Conservation (phyloP, 92 coral and sea anemone genomes). For the Zoanthus gigantus region DNA sequence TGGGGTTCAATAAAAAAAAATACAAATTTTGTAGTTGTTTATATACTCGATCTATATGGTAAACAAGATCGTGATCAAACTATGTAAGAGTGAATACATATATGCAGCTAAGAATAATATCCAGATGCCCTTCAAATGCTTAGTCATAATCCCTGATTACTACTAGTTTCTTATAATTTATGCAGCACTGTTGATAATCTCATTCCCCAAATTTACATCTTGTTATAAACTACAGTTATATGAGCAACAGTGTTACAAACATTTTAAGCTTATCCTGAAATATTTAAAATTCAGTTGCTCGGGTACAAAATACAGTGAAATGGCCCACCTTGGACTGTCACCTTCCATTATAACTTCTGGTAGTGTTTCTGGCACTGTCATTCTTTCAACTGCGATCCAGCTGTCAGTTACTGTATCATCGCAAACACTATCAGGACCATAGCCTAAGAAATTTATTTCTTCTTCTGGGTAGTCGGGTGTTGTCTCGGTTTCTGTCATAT, state of each 20-base stretch:
- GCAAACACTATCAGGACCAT: slow-evolving; percentile 39
- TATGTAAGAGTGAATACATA: slow-evolving; percentile 25
- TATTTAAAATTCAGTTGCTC: slow-evolving; percentile 45
- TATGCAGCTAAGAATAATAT: slow-evolving; percentile 22
- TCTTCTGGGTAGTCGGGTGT: slow-evolving; percentile 57
- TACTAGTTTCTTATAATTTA: slow-evolving; percentile 29
- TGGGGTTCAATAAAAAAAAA: slow-evolving; percentile 22
- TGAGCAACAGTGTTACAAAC: slow-evolving; percentile 42
- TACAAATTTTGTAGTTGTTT: slow-evolving; percentile 20
- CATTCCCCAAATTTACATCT: slow-evolving; percentile 37
- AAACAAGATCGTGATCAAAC: slow-evolving; percentile 3
- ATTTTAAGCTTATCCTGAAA: slow-evolving; percentile 38
- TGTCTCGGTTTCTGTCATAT: slow-evolving; percentile 46
- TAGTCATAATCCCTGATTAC: slow-evolving; percentile 18
- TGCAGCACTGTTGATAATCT: slow-evolving; percentile 28
- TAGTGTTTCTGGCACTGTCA: slow-evolving; percentile 23
- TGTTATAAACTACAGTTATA: slow-evolving; percentile 36
- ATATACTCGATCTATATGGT: slow-evolving; percentile 11
- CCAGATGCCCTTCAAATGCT: slow-evolving; percentile 10
- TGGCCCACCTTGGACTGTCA: slow-evolving; percentile 31
- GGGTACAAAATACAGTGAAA: slow-evolving; percentile 37
- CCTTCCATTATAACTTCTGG: slow-evolving; percentile 14
- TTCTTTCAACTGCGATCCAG: slow-evolving; percentile 22
- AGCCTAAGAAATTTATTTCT: slow-evolving; percentile 54
- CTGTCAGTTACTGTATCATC: slow-evolving; percentile 40